Percentiles rank a stretch among this genome's conserved stretches.
Conservation (phyloP, 2,113 vertebrate genomes). For the Falcunculus frontatus region DNA sequence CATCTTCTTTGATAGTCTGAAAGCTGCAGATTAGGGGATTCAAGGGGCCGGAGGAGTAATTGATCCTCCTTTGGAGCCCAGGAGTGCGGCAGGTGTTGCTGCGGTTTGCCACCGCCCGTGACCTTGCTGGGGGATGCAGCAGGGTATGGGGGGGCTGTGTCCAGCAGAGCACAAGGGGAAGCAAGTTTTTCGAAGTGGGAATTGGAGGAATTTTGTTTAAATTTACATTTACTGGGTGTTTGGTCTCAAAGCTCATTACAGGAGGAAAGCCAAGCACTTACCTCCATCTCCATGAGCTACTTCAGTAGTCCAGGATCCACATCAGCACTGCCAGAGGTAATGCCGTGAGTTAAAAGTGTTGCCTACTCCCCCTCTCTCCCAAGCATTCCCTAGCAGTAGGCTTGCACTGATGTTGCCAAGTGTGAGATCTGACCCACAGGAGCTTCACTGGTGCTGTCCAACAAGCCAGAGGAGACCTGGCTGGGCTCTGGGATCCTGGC, state of each 20-base stretch:
- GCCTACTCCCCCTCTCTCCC: not conserved
- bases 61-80: not conserved
- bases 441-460: not conserved
- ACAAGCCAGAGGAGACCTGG: not conserved
- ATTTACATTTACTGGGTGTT: not conserved
- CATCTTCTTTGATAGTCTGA: not conserved
- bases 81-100: not conserved
- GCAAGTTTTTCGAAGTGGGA: not conserved
- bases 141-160: not conserved
- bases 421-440: not conserved
- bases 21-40: not conserved
- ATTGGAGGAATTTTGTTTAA: not conserved
- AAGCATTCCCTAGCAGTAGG: not conserved
- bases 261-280: not conserved
- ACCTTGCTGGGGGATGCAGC: not conserved
- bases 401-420: not conserved
- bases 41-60: not conserved
- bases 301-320: not conserved
- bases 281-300: not conserved
- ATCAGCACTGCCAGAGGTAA: not conserved
- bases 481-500: not conserved
- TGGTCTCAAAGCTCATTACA: not conserved
- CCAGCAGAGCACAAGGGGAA: not conserved
- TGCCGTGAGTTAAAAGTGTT: not conserved
- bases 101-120: fast-evolving